Conservation (phyloP, 2,888 invertebrate species). For the Eupithecia centaureata region DNA sequence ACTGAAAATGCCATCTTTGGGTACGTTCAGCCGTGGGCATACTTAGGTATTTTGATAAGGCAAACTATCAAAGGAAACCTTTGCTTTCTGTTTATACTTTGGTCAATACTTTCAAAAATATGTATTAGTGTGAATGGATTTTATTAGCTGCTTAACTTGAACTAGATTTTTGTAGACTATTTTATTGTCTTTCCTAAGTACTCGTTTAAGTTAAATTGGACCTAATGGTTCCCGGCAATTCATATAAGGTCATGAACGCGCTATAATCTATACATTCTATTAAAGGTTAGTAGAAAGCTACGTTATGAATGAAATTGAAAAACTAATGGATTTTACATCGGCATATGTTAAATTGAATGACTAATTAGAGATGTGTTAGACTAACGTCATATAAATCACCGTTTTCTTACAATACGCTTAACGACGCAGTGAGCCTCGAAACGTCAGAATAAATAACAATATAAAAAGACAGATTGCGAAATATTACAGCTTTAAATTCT, state of each 20-base stretch:
- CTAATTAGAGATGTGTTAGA: neutral
- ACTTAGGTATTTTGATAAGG: neutral
- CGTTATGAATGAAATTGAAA: neutral
- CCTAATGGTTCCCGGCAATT: neutral
- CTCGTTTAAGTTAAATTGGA: neutral
- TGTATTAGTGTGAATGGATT: neutral
- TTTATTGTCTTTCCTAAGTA: neutral
- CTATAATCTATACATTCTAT: neutral
- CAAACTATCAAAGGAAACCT: neutral
- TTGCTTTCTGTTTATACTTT: neutral
- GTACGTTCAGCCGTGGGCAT: too few species aligned
- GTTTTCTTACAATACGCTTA: conserved; percentile 1
- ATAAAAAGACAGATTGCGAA: neutral
- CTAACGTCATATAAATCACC: conserved; percentile 8
- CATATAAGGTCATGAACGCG: neutral
- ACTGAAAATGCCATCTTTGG: too few species aligned
- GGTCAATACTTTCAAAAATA: neutral
- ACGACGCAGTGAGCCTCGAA: conserved; percentile 3
- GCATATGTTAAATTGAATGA: neutral
- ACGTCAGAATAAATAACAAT: neutral
- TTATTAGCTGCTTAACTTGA: neutral
- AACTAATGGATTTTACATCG: neutral
- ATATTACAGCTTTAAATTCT: too few species aligned
- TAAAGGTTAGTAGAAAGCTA: neutral
- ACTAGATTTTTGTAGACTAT: neutral